These are phyloP conservation scores for Corythornis leucogaster DNA, from an alignment of 2,797 vertebrate genomes.

Conservation along the genomic window DNA sequence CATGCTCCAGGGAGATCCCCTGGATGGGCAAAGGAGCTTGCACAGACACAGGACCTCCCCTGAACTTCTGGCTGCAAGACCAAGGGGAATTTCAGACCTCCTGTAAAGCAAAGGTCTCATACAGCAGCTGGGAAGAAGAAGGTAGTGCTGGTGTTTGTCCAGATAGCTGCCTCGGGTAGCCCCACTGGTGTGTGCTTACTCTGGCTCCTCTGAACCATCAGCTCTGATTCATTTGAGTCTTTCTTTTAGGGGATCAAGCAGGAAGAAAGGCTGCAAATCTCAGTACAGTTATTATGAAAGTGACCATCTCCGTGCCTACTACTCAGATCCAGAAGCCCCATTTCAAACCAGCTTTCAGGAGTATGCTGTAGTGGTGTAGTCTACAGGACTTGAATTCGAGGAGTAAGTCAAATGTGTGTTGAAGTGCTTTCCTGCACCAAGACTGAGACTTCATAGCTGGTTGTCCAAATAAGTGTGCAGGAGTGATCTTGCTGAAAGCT, in stretches of 20 bases:
- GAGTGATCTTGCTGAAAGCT: background rate
- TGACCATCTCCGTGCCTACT: background rate
- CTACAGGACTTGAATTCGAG: background rate
- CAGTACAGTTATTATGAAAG: background rate
- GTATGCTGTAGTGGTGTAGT: background rate
- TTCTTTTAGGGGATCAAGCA: background rate
- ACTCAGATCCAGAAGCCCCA: background rate
- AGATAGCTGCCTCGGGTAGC: rapidly evolving
- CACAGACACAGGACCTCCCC: background rate
- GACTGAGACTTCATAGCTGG: background rate
- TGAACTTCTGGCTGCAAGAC: background rate
- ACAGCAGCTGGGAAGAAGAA: background rate
- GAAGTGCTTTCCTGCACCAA: background rate
- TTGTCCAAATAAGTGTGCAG: background rate
- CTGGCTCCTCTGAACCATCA: background rate
- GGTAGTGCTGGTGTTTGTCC: background rate
- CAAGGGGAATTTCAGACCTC: background rate
- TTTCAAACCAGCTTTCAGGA: background rate
- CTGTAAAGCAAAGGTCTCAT: background rate
- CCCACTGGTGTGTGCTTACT: rapidly evolving
- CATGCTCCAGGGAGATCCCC: background rate
- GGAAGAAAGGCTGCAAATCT: background rate
- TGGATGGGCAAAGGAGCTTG: background rate
- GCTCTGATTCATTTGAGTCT: background rate
- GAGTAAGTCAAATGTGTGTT: background rate